Evolutionary conservation across 2,113 vertebrate genomes (phyloP), one percentile per base, ranked within the genome.

Genomic region (Aramus guarauna): DNA sequence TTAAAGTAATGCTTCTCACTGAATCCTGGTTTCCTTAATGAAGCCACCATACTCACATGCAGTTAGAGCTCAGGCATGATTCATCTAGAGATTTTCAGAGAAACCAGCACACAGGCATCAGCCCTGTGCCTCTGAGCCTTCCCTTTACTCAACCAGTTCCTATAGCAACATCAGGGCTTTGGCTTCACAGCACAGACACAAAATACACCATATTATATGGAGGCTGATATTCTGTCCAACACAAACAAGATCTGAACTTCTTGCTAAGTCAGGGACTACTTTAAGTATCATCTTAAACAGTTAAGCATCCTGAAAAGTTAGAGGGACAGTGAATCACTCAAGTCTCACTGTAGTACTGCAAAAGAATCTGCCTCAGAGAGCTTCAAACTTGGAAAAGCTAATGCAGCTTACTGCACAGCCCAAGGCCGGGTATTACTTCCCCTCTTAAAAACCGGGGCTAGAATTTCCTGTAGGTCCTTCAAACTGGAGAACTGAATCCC

Each of bases 171-270:
- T 4, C 58, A 22, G 16, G 15, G 26, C 36, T 68, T 12, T 4
- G 29, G 19, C 43, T 41, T 18, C 71, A 30, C 30, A 58, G 75
- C 48, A 84, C 16, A 29, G 22, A 18, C 43, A 59, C 15, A 30
- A 79, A 73, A 45, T 2, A 29, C 20, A 75, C 6, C 30, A 1
- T 4, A 1, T 4, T 12, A 52, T 22, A 36, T 0, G 4, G 6
- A 90, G 18, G 11, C 1, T 63, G 37, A 19, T 55, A 29, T 4
- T 19, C 48, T 20, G 41, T 2, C 34, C 69, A 67, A 48, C 18
- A 71, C 12, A 32, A 88, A 41, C 34, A 81, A 39, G 11, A 32
- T 2, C 8, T 6, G 11, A 50, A 66, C 29, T 55, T 34, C 17
- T 21, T 19, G 5, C 11, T 36, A 55, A 67, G 9, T 15, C 30